These are phyloP conservation scores for Cryptocephalus primarius DNA, from an alignment of 2,888 invertebrate genomes.

Conservation along the genomic window DNA sequence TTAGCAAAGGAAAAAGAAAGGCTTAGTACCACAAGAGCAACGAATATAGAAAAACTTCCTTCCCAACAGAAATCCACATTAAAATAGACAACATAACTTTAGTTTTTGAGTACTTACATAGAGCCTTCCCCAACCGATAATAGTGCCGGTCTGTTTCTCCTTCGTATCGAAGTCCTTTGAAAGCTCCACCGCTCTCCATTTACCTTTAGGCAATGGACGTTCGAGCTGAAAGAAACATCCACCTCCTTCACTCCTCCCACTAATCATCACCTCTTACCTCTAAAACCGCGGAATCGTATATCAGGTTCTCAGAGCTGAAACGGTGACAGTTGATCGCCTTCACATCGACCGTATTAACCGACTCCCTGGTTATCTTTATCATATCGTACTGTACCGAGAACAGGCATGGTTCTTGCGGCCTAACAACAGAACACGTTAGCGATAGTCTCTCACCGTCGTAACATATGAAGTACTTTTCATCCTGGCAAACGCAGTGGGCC, in stretches of 20 bases:
- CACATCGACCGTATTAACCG: slow-evolving; percentile 13
- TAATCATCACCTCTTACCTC: slow-evolving; percentile 10
- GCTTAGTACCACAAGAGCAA: too few species aligned
- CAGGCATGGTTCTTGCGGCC: slow-evolving; percentile 11
- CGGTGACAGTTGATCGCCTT: slow-evolving; percentile 16
- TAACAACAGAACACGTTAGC: slow-evolving; percentile 3
- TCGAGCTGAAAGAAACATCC: slow-evolving; percentile 8
- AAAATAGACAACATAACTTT: too few species aligned
- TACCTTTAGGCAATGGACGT: slow-evolving; percentile 14
- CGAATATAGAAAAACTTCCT: too few species aligned
- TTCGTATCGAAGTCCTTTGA: slow-evolving; percentile 11
- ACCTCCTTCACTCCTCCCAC: neutral
- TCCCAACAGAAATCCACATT: too few species aligned
- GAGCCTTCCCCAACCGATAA: slow-evolving; percentile 21
- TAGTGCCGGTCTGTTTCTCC: slow-evolving; percentile 13
- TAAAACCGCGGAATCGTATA: slow-evolving; percentile 18
- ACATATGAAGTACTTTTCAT: slow-evolving; percentile 5
- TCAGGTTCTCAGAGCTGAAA: slow-evolving; percentile 12
- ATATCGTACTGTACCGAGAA: slow-evolving; percentile 20
- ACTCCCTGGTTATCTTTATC: slow-evolving; percentile 13
- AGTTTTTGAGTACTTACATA: slow-evolving; percentile 9
- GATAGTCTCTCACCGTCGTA: neutral
- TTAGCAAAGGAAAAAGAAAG: too few species aligned
- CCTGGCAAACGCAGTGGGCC: slow-evolving; percentile 15
- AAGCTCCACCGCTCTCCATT: slow-evolving; percentile 16